Conservation (phyloP, 2,797 vertebrate species). For the Epinephelus awoara region DNA sequence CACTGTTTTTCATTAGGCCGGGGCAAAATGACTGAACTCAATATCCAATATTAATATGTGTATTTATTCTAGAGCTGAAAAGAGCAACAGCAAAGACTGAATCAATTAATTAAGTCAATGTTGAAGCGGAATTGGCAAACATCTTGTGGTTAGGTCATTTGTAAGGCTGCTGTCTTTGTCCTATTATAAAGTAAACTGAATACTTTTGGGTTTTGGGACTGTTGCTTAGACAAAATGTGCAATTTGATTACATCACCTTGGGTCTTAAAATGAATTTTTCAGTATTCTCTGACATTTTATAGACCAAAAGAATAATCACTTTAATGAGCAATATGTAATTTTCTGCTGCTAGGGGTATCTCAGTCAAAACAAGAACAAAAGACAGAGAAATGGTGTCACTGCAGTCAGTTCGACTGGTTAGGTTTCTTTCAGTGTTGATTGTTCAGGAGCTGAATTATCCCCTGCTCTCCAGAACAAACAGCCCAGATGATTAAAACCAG, state of each 20-base stretch:
- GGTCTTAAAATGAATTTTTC: neutral
- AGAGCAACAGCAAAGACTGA: neutral
- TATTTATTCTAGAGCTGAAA: neutral
- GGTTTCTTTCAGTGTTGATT: too few relatives aligned
- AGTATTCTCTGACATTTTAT: neutral
- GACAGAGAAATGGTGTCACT: neutral
- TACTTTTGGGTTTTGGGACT: neutral
- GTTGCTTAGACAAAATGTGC: neutral
- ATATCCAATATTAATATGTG: constrained; percentile 9
- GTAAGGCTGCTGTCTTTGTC: neutral
- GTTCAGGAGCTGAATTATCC: too few relatives aligned
- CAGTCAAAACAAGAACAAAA: too few relatives aligned
- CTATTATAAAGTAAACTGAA: neutral
- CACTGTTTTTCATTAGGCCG: constrained; percentile 31
- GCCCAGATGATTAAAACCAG: too few relatives aligned
- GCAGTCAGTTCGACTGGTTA: too few relatives aligned
- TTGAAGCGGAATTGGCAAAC: neutral
- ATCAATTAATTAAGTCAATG: neutral
- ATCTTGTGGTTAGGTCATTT: neutral
- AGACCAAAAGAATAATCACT: neutral
- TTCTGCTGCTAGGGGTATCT: too few relatives aligned
- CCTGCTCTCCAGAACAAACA: too few relatives aligned
- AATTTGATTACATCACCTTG: neutral
- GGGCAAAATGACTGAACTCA: constrained; percentile 7
- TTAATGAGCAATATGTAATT: too few relatives aligned